Evolutionary conservation across 2,888 invertebrate species (phyloP), one percentile per base, ranked within the genome.

Genomic region (Ophion ventricosus): DNA sequence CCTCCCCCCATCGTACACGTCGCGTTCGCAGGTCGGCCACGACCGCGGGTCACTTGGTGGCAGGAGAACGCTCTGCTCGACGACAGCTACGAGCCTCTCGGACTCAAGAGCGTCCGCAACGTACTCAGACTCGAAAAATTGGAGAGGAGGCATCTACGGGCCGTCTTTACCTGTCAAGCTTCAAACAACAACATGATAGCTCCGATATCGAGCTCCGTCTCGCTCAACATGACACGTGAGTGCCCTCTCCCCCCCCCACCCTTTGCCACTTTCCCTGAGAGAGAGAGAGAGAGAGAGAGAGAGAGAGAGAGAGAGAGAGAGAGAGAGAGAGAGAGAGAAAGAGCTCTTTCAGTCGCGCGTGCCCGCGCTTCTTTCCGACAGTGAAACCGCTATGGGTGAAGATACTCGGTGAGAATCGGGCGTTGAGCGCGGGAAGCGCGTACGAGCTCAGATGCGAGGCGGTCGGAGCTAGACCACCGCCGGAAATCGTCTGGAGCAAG

Each of bases 401-500:
- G 90, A 94, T 97, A 87, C 94, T 95, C 89, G 96, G 96, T 35
- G 95, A 96, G 89, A 96, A 96, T 92, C 95, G 95, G 88, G 96
- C 97, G 78, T 94, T 97, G 88, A 96, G 96, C 77, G 96, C 96
- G 35, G 96, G 96, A 84, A 95, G 94, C 91, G 95, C 95, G 87
- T 96, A 97, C 94, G 96, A 96, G 92, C 94, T 97, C 87, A 95
- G 94, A 89, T 97, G 97, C 92, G 95, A 96, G 91, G 96, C 96
- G 63, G 95, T 96, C 83, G 97, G 97, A 49, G 96, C 97, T 66
- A 94, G 96, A 89, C 97, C 97, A 49, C 94, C 95, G n/a, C 96
- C 97, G n/a, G 95, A 95, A 87, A 96, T 97, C 90, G 95, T 96
- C 72, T 97, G 97, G 97, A 96, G 96, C 95, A 96, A 96, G 93